Conservation (phyloP, 2,888 invertebrate species). For the Pherbina coryleti region DNA sequence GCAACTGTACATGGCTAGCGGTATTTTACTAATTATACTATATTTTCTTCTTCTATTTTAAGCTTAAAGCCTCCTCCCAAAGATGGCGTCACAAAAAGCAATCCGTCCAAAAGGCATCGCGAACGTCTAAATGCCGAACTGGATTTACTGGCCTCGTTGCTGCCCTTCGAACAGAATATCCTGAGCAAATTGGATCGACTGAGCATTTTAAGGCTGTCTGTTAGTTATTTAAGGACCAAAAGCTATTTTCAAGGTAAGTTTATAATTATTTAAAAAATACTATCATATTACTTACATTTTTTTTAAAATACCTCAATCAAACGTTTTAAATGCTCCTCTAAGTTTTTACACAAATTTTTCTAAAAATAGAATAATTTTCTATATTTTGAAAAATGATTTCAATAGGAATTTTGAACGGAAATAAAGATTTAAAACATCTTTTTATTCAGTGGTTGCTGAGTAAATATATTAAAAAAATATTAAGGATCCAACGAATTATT, state of each 20-base stretch:
- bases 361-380: no score
- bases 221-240: slow-evolving; percentile 98
- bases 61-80: slow-evolving; percentile 95
- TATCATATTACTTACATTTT: no score
- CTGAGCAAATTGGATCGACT: slow-evolving; percentile 97
- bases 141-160: slow-evolving; percentile 93
- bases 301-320: background rate
- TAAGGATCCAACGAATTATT: no score
- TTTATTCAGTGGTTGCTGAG: no score
- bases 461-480: no score
- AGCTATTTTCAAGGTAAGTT: slow-evolving; percentile 98
- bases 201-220: slow-evolving; percentile 96
- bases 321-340: background rate
- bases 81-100: slow-evolving; percentile 95
- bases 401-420: no score
- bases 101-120: slow-evolving; percentile 98
- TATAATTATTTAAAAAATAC: background rate
- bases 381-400: no score
- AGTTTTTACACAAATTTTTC: no score
- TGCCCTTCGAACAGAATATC: slow-evolving; percentile 98
- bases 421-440: no score
- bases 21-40: no score
- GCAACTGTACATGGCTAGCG: background rate
- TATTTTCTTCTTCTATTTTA: slow-evolving; percentile 66
- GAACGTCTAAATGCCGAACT: slow-evolving; percentile 98